Conservation (phyloP, 2,888 invertebrate genomes). For the Mimas tiliae region DNA sequence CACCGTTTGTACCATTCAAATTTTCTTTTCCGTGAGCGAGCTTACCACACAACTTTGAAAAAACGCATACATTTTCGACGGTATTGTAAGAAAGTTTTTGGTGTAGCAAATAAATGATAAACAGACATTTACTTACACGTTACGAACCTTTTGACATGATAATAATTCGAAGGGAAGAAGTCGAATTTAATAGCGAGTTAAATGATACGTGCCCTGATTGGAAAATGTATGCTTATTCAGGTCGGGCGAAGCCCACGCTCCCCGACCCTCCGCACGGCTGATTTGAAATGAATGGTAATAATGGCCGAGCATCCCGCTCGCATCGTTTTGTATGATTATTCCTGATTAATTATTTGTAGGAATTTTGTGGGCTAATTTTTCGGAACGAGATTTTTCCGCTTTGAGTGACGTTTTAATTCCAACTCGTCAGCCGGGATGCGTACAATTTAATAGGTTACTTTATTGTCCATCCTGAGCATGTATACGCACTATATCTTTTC, state of each 20-base stretch:
- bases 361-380: constrained; percentile 83
- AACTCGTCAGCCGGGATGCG: constrained; percentile 63
- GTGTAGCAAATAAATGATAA: constrained; percentile 48
- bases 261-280: constrained; percentile 77
- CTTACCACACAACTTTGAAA: constrained; percentile 68
- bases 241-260: constrained; percentile 66
- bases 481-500: background rate
- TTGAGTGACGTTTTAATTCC: constrained; percentile 83
- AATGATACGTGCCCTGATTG: constrained; percentile 85
- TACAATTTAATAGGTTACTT: constrained; percentile 27
- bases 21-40: constrained; percentile 59
- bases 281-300: constrained; percentile 85
- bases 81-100: constrained; percentile 25
- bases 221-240: constrained; percentile 85
- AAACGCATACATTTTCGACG: constrained; percentile 32
- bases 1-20: constrained; percentile 62
- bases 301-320: constrained; percentile 80
- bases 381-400: constrained; percentile 82
- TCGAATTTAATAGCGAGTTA: constrained; percentile 84
- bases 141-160: constrained; percentile 72
- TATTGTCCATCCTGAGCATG: constrained; percentile 18
- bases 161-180: constrained; percentile 83
- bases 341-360: constrained; percentile 85
- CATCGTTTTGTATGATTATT: constrained; percentile 85
- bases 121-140: constrained; percentile 55